Evolutionary conservation across 1,140 invertebrate species (phyloP), one percentile per base, ranked within the genome.

Genomic region (Camponotus vicinus): DNA sequence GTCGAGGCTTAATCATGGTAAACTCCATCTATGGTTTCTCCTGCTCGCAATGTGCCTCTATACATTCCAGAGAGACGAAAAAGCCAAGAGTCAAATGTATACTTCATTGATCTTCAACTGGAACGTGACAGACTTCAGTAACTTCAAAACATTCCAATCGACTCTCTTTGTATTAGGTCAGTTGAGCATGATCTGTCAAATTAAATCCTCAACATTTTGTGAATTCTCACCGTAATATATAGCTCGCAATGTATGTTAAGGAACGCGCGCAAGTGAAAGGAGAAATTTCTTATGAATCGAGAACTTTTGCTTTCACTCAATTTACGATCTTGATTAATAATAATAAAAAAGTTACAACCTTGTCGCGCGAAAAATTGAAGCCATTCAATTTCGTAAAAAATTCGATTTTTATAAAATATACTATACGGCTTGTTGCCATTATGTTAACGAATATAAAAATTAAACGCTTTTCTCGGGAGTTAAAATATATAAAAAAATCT

Each of bases 1-100:
- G 85, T 92, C 89, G 11, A 95, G 97, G 45, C 71, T 92, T 0
- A 94, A 95, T 4, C 95, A 96, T 73, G 92, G 96, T 18, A 95
- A 97, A 78, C 87, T 95, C n/a, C 97, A 96, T 79, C 93, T 98
- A 5, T 95, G 96, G 92, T 94, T 97, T 8, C 89, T 97, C 1
- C 94, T 98, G 3, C 86, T 97, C 9, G 96, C 96, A 6, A 97
- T 98, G 97, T 96, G 96, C 1, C 94, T 97, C 13, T 98, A 98
- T 90, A 97, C 97, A 61, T 98, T 98, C 87, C 97, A 98, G 94
- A 96, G 97, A 92, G 97, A 98, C 90, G 97, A 98, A 90, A 97
- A 96, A 76, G 95, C 95, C 7, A 97, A 97, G 91, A 95, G 96
- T 66, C 97, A 96, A 89, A 89, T 97, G 18, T 98, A 97, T 76